phyloP scores from a whole-genome alignment of 1,140 invertebrate genomes.

The Macrotrachela quadricornifera region DNA sequence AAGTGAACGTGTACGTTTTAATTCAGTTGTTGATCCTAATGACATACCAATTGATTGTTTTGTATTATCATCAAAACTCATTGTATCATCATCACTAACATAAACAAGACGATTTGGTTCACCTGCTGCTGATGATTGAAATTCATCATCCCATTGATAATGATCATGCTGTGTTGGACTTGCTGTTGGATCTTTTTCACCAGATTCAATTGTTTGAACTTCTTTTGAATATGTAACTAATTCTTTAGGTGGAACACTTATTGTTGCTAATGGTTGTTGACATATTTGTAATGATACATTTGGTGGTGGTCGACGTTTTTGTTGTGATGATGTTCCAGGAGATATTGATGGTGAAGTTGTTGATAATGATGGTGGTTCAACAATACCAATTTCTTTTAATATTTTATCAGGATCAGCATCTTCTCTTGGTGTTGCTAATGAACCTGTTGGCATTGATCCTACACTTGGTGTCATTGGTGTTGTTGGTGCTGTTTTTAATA shows the following conservation, averaged over 20 bases:
- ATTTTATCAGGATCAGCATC: constrained; percentile 6
- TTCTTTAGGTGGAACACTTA: constrained; percentile 70
- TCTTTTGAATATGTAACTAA: constrained; percentile 68
- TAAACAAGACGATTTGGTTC: too few relatives aligned
- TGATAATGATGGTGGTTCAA: too few relatives aligned
- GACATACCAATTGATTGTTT: too few relatives aligned
- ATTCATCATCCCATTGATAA: neutral
- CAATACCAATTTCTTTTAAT: neutral
- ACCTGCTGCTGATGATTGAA: too few relatives aligned
- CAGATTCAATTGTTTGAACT: constrained; percentile 50
- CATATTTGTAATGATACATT: neutral
- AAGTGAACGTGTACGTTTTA: too few relatives aligned
- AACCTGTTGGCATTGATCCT: neutral
- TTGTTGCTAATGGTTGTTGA: neutral
- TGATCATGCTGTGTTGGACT: neutral
- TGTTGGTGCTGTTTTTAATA: neutral
- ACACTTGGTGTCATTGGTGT: neutral
- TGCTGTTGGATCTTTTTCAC: neutral
- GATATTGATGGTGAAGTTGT: constrained; percentile 1
- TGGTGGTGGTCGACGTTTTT: neutral
- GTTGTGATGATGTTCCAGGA: neutral
- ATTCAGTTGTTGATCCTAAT: too few relatives aligned
- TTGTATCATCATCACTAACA: too few relatives aligned
- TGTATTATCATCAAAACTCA: too few relatives aligned
- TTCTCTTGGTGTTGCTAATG: neutral